Conservation (phyloP, 1,140 invertebrate genomes). For the Babylonia areolata region DNA sequence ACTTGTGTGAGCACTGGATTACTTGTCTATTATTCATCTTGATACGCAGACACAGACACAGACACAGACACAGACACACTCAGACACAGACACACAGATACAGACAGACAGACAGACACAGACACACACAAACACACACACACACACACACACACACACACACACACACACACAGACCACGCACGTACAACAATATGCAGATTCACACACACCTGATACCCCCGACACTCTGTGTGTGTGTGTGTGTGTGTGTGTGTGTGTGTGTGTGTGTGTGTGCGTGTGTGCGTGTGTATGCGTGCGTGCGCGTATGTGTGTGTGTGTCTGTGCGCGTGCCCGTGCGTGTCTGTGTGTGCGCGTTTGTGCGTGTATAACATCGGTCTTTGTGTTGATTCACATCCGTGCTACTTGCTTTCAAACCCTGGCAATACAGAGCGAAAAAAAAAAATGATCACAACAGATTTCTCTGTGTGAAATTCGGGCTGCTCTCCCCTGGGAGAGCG, state of each 20-base stretch:
- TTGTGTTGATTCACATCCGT: not conserved
- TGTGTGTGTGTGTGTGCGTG: not conserved
- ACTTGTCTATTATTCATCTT: not conserved
- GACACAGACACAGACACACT: too few relatives aligned
- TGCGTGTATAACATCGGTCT: not conserved
- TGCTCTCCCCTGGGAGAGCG: too few relatives aligned
- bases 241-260: slow-evolving; percentile 3
- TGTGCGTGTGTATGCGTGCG: not conserved
- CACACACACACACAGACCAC: too few relatives aligned
- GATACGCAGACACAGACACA: not conserved
- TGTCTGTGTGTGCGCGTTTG: too few relatives aligned
- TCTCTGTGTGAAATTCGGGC: too few relatives aligned
- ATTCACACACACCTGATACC: not conserved
- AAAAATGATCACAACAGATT: not conserved
- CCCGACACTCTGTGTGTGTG: not conserved
- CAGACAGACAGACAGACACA: too few relatives aligned
- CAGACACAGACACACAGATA: too few relatives aligned
- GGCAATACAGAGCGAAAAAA: too few relatives aligned
- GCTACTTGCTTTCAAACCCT: not conserved
- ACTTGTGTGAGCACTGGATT: not conserved
- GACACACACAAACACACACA: too few relatives aligned
- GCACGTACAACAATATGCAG: too few relatives aligned
- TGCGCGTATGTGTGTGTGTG: not conserved
- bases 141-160: too few relatives aligned
- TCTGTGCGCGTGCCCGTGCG: too few relatives aligned